A percentile compares a stretch with the other conserved stretches of the same genome.
Conservation (phyloP, 2,113 vertebrate genomes). For the Toxotes chatareus region DNA sequence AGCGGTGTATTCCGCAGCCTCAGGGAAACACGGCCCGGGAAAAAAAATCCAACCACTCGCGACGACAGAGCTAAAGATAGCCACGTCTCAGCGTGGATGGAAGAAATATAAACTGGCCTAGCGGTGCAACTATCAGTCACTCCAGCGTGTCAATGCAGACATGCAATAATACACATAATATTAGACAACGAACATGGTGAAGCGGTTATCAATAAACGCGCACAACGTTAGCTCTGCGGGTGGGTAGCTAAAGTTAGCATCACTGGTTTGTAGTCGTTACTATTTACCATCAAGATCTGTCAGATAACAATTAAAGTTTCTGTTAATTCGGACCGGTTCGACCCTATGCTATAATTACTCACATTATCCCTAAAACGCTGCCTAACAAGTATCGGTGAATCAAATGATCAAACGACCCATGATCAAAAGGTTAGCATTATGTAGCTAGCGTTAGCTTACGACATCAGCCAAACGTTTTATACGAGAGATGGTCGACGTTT, state of each 20-base stretch:
- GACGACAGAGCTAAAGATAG: conserved; percentile 19
- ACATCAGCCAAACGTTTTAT: conserved; percentile 49
- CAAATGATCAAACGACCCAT: conserved; percentile 45
- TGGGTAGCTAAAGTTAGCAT: conserved; percentile 70
- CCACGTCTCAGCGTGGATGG: conserved; percentile 24
- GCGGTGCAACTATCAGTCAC: conserved; percentile 37
- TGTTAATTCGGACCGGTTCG: neutral
- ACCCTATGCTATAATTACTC: neutral
- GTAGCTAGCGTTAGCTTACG: conserved; percentile 66
- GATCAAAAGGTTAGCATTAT: conserved; percentile 69
- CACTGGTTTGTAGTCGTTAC: conserved; percentile 13
- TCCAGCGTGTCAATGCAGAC: conserved; percentile 41
- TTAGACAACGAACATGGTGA: conserved; percentile 48
- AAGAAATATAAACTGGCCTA: conserved; percentile 14
- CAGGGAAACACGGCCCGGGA: conserved; percentile 60
- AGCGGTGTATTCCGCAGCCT: conserved; percentile 84
- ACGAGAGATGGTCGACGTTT: conserved; percentile 1
- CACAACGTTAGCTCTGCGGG: conserved; percentile 61
- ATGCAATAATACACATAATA: conserved; percentile 47
- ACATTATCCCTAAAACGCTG: conserved; percentile 28
- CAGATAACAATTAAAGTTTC: neutral
- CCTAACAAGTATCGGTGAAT: conserved; percentile 5
- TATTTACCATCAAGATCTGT: conserved; percentile 1
- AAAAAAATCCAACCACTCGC: conserved; percentile 42
- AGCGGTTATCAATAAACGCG: conserved; percentile 47